A percentile compares a stretch with the other conserved stretches of the same genome.
Evolutionary conservation across 2,888 invertebrate species (phyloP).

Genomic region (Harpalus rubripes): DNA sequence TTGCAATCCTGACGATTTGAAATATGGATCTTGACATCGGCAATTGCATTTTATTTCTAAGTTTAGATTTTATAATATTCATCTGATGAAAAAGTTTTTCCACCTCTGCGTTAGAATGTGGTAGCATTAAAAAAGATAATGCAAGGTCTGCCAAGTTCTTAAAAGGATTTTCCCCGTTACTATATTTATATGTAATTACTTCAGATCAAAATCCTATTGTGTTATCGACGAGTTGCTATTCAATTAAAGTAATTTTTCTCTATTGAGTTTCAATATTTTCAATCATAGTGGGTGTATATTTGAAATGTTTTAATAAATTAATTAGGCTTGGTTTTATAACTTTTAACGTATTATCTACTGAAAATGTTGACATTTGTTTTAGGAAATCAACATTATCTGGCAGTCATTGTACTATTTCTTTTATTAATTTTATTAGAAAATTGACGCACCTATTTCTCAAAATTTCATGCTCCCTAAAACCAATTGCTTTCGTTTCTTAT

Average conservation of each 20-base stretch:
- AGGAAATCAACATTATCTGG: conserved; percentile 4
- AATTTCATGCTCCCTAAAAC: background rate
- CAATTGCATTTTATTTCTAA: conserved; percentile 63
- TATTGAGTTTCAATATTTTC: conserved; percentile 3
- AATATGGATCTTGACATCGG: conserved; percentile 50
- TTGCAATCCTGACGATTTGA: conserved; percentile 36
- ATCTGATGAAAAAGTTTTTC: conserved; percentile 68
- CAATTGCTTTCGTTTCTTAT: background rate
- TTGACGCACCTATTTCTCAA: background rate
- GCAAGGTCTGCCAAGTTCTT: conserved; percentile 38
- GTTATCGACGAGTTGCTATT: background rate
- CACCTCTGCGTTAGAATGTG: conserved; percentile 69
- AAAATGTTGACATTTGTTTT: background rate
- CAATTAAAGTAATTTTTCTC: conserved; percentile 16
- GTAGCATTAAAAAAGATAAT: conserved; percentile 62
- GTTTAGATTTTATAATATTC: conserved; percentile 68
- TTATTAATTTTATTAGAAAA: background rate
- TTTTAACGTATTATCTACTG: conserved; percentile 6
- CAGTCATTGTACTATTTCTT: no score
- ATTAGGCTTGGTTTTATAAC: background rate
- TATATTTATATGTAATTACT: conserved; percentile 11
- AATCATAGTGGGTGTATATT: conserved; percentile 1
- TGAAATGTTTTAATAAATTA: conserved; percentile 4
- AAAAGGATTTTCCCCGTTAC: conserved; percentile 49
- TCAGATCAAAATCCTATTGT: conserved; percentile 15